Evolutionary conservation across 2,888 invertebrate genomes (phyloP).

Genomic region (Ischnus inquisitorius): DNA sequence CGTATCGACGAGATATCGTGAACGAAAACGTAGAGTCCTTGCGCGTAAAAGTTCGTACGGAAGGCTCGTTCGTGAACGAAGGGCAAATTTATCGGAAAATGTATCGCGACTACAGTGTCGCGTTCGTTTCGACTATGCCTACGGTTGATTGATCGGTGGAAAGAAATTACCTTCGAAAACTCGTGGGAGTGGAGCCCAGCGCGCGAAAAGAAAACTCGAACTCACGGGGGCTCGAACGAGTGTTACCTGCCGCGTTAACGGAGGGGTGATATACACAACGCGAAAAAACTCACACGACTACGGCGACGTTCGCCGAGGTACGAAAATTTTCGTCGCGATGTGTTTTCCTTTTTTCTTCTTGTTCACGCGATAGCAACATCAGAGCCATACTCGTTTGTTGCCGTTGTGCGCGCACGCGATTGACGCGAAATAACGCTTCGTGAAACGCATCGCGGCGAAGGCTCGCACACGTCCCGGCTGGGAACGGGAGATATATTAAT

Average conservation of each 20-base stretch:
- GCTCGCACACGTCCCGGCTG: slow-evolving; percentile 33
- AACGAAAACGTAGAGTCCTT: slow-evolving; percentile 5
- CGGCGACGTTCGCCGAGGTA: slow-evolving; percentile 41
- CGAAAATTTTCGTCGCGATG: slow-evolving; percentile 54
- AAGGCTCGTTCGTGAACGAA: background rate
- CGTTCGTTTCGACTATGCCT: background rate
- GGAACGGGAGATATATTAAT: slow-evolving; percentile 73
- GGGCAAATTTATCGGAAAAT: slow-evolving; percentile 9
- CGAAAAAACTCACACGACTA: slow-evolving; percentile 28
- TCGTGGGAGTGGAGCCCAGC: slow-evolving; percentile 17
- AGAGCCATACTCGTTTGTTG: slow-evolving; percentile 54
- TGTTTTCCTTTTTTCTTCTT: background rate
- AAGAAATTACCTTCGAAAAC: slow-evolving; percentile 40
- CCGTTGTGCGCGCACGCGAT: slow-evolving; percentile 53
- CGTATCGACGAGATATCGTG: slow-evolving; percentile 18
- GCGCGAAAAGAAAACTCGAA: slow-evolving; percentile 20
- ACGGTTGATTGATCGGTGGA: background rate
- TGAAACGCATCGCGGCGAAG: slow-evolving; percentile 61
- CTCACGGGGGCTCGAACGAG: background rate
- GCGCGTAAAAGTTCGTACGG: slow-evolving; percentile 5
- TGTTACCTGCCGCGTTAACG: slow-evolving; percentile 31
- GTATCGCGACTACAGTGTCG: background rate
- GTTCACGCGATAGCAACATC: slow-evolving; percentile 38
- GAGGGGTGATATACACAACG: slow-evolving; percentile 33
- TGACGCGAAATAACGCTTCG: slow-evolving; percentile 63